These are phyloP conservation scores for Argopecten irradians DNA, from an alignment of 1,140 invertebrate genomes.

Conservation along the genomic window DNA sequence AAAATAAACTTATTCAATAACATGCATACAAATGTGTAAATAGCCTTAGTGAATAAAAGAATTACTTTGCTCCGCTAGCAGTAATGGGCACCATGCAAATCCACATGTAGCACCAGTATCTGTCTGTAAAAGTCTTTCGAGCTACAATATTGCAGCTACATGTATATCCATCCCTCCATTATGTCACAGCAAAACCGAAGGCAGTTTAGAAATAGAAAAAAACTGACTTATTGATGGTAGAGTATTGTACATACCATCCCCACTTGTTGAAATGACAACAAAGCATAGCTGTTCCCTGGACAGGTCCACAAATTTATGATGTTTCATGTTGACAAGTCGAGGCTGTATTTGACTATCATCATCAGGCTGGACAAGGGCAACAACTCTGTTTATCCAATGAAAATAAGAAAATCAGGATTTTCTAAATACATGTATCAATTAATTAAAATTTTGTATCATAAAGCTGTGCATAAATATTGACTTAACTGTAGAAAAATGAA, in stretches of 20 bases:
- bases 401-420: not conserved
- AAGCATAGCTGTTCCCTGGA: constrained; percentile 56
- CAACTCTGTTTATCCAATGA: not conserved
- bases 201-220: too few species aligned
- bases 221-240: too few species aligned
- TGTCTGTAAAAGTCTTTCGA: not conserved
- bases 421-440: too few species aligned
- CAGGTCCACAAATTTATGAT: constrained; percentile 52
- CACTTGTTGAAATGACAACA: constrained; percentile 67
- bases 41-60: too few species aligned
- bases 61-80: too few species aligned
- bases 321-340: constrained; percentile 56
- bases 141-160: not conserved
- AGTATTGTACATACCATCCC: constrained; percentile 64
- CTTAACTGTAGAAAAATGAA: too few species aligned
- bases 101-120: not conserved
- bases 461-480: too few species aligned
- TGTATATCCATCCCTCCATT: not conserved
- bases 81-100: not conserved
- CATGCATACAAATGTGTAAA: too few species aligned
- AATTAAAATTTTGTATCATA: too few species aligned
- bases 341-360: constrained; percentile 53
- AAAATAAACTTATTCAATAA: too few species aligned
- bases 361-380: not conserved
- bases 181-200: constrained; percentile 12